Percentiles rank a stretch among this genome's conserved stretches.
These are phyloP conservation scores for Chironomus striatipennis DNA, from an alignment of 1,140 invertebrate species.

Conservation along the genomic window DNA sequence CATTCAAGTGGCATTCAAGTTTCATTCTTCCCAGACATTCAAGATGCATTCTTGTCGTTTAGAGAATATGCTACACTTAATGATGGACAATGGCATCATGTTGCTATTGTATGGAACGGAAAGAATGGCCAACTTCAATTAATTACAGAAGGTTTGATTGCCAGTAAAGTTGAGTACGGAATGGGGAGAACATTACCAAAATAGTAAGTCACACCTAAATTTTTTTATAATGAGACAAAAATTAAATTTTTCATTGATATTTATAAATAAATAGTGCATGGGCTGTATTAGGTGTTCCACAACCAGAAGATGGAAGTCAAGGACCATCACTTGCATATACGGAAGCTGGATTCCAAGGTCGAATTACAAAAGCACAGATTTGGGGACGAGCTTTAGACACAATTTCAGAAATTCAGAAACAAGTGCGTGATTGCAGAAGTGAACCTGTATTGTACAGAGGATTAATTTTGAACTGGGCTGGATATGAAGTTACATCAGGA, in stretches of 20 bases:
- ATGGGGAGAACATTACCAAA: slow-evolving; percentile 65
- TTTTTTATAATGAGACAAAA: background rate
- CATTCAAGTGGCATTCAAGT: slow-evolving; percentile 84
- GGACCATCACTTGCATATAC: slow-evolving; percentile 57
- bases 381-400: slow-evolving; percentile 87
- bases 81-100: slow-evolving; percentile 94
- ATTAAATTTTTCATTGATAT: slow-evolving; percentile 25
- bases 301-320: slow-evolving; percentile 44
- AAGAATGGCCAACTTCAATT: slow-evolving; percentile 70
- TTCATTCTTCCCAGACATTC: slow-evolving; percentile 75
- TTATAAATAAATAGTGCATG: slow-evolving; percentile 57
- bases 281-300: slow-evolving; percentile 84
- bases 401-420: slow-evolving; percentile 86
- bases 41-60: slow-evolving; percentile 86
- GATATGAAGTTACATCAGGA: slow-evolving; percentile 78
- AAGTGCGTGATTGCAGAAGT: slow-evolving; percentile 82
- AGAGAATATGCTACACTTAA: slow-evolving; percentile 87
- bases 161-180: slow-evolving; percentile 81
- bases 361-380: slow-evolving; percentile 88
- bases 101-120: slow-evolving; percentile 90
- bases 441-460: slow-evolving; percentile 83
- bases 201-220: slow-evolving; percentile 53
- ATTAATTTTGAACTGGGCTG: slow-evolving; percentile 82
- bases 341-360: slow-evolving; percentile 87
- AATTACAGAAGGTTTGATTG: slow-evolving; percentile 87